Base-by-base conservation (phyloP, 2,797 vertebrate genomes). In the Tangara arthus region DNA sequence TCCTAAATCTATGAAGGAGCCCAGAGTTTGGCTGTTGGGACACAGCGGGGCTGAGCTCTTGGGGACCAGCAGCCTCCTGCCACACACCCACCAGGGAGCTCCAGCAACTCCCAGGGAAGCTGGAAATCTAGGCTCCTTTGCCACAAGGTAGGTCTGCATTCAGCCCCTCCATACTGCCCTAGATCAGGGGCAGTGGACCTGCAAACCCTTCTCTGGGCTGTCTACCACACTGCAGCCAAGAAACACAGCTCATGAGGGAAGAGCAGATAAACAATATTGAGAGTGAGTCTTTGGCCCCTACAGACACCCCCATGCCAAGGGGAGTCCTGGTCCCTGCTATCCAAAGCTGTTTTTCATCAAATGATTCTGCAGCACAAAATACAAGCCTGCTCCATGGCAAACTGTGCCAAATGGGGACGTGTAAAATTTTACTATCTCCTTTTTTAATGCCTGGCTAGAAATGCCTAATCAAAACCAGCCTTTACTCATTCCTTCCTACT, bases 21-120 rank as follows among this genome's bases (percentile, higher is more conserved):
- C 18, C 2, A 1, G 53, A 56, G 32, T 56, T 35, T 59, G 30
- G 20, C 35, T 5, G 1, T 3, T 4, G 3, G 49, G 1, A 5
- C 0, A 0, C 42, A 69, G 50, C 1, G 2, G 52, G 18, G 28
- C 19, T 73, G 56, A 87, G n/a, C 27, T 32, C 0, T 0, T 8
- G 12, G 23, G 46, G 32, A 66, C 65, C 82, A 44, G 35, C 35
- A 61, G 35, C 28, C 6, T 57, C 50, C 42, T 60, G 16, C 46
- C 28, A 32, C 0, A 0, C 1, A 6, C 34, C 15, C 39, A 41
- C 22, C 0, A 1, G 24, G 28, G 17, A 89, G 35, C 35, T 77
- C 56, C 71, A 88, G 26, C 49, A 78, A 19, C 41, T 42, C 41
- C 41, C 41, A 42, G 41, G 41, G 19, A 63, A 68, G 53, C 32